phyloP scores from a whole-genome alignment of 2,113 vertebrate genomes.

The Scomber colias region DNA sequence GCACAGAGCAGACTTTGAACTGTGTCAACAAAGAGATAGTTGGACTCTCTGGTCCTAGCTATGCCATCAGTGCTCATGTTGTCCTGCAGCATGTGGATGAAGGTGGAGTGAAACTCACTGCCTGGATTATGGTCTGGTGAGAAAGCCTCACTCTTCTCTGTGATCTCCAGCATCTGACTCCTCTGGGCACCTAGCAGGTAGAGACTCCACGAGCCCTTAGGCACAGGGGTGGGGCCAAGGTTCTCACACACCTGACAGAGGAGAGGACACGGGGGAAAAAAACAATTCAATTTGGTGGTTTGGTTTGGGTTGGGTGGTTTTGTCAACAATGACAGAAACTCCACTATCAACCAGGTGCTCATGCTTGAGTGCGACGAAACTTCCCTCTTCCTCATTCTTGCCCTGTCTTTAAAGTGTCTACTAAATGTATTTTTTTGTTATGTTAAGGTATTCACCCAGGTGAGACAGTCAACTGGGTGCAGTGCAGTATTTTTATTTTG shows the following conservation, averaged over 20 bases:
- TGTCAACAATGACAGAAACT: neutral
- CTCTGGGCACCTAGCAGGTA: conserved; percentile 86
- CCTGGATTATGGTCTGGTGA: conserved; percentile 82
- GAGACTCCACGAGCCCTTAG: conserved; percentile 78
- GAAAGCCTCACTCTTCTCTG: conserved; percentile 83
- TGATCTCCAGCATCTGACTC: conserved; percentile 85
- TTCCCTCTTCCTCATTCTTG: conserved; percentile 15
- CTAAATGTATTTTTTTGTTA: neutral
- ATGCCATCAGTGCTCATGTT: conserved; percentile 76
- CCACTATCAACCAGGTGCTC: neutral
- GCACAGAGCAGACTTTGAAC: conserved; percentile 87
- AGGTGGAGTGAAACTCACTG: conserved; percentile 91
- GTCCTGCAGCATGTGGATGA: conserved; percentile 91
- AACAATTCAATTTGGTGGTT: neutral
- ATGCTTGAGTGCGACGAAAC: neutral
- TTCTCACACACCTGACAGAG: conserved; percentile 85
- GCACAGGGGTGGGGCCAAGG: conserved; percentile 27
- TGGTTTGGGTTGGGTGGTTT: too few species aligned
- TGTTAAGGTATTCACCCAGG: neutral
- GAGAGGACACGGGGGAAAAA: neutral
- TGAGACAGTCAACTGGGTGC: neutral
- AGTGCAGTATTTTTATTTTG: neutral
- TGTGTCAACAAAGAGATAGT: conserved; percentile 77
- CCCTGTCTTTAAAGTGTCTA: neutral
- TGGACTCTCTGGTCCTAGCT: conserved; percentile 53